phyloP scores from a whole-genome alignment of 2,888 invertebrate species.

The Blera fallax region DNA sequence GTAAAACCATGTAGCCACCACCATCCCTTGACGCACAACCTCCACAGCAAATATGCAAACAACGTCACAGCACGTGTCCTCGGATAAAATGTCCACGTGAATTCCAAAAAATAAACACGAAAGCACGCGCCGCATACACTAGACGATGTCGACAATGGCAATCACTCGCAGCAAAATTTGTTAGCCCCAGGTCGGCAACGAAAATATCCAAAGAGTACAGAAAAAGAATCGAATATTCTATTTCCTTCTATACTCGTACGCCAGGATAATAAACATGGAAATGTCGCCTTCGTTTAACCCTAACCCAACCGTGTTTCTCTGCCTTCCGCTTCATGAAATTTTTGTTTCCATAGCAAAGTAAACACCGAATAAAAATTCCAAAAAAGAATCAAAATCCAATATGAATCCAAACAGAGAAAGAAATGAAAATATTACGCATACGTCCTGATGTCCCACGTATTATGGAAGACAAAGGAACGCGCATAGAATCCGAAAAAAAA shows the following conservation, averaged over 20 bases:
- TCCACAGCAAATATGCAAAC: constrained; percentile 4
- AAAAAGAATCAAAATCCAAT: constrained; percentile 5
- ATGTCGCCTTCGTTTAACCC: neutral
- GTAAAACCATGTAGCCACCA: neutral
- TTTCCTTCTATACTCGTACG: neutral
- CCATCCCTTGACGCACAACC: neutral
- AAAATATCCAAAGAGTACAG: neutral
- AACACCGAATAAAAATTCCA: constrained; percentile 16
- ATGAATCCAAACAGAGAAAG: neutral
- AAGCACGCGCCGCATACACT: constrained; percentile 18
- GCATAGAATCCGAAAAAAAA: neutral
- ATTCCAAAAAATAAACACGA: constrained; percentile 11
- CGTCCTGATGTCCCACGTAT: constrained; percentile 35
- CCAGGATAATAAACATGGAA: constrained; percentile 10
- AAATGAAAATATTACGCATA: constrained; percentile 45
- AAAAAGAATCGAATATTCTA: neutral
- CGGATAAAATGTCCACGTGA: constrained; percentile 39
- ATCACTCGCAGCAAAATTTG: neutral
- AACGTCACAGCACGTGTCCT: constrained; percentile 35
- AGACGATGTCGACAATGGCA: neutral
- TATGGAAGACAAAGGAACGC: neutral
- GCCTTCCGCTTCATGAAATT: neutral
- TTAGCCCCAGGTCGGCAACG: neutral
- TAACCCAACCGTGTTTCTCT: neutral
- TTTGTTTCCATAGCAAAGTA: constrained; percentile 29